Percentiles rank a stretch among this genome's conserved stretches.
Evolutionary conservation across 2,113 vertebrate species (phyloP).

Genomic region (Noctilio leporinus): DNA sequence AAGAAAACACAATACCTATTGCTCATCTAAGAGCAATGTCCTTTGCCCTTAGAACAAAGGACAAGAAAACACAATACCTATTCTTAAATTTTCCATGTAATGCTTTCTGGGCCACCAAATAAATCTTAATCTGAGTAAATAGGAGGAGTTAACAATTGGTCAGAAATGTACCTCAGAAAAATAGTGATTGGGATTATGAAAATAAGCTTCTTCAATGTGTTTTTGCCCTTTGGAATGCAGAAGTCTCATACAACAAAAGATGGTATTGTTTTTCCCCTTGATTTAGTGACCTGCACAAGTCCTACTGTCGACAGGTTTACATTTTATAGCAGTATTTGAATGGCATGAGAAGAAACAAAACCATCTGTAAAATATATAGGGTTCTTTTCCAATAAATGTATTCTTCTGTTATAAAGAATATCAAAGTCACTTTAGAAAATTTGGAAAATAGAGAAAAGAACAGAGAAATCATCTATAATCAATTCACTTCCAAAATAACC

Average conservation of each 20-base stretch:
- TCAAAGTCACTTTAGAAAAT: slow-evolving; percentile 43
- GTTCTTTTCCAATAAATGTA: slow-evolving; percentile 30
- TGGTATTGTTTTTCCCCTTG: not conserved
- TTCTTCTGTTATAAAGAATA: slow-evolving; percentile 52
- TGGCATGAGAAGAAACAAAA: slow-evolving; percentile 25
- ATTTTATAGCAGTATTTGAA: slow-evolving; percentile 15
- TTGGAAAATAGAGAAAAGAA: slow-evolving; percentile 51
- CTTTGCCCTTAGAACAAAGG: slow-evolving; percentile 8
- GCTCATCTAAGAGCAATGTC: too few relatives aligned
- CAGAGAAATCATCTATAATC: slow-evolving; percentile 42
- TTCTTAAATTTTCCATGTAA: not conserved
- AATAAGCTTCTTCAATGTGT: not conserved
- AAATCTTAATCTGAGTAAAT: not conserved
- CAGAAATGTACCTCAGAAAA: not conserved
- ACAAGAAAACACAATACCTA: not conserved
- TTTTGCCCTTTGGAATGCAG: not conserved
- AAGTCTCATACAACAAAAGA: slow-evolving; percentile 7
- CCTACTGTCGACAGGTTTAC: not conserved
- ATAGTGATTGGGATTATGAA: not conserved
- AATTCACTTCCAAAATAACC: slow-evolving; percentile 15
- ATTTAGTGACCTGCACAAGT: not conserved
- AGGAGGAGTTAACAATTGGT: not conserved
- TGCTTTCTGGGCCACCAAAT: not conserved
- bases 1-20: not conserved
- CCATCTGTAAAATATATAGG: slow-evolving; percentile 15